Evolutionary conservation across 1,140 invertebrate genomes (phyloP).

Genomic region (Orchestia grillus): DNA sequence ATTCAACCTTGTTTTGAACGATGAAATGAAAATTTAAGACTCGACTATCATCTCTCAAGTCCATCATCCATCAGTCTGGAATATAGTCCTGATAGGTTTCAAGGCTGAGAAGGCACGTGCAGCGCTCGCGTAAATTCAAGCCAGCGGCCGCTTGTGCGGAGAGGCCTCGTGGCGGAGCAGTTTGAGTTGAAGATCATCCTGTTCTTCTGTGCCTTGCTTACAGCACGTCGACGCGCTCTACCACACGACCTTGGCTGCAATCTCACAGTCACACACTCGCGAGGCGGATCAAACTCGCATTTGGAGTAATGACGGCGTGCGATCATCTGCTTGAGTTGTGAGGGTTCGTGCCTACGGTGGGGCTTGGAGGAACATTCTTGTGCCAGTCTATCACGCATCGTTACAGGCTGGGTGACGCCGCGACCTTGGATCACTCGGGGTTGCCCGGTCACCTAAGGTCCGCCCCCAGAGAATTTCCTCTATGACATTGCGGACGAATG

Average conservation of each 20-base stretch:
- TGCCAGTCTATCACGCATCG: too few species aligned
- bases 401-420: background rate
- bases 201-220: background rate
- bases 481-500: conserved; percentile 51
- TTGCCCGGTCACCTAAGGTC: too few species aligned
- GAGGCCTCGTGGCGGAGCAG: background rate
- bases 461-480: conserved; percentile 49
- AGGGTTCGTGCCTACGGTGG: background rate
- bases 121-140: background rate
- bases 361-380: background rate
- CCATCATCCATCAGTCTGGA: too few species aligned
- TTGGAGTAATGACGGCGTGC: background rate
- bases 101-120: too few species aligned
- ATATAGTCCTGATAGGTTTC: too few species aligned
- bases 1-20: too few species aligned
- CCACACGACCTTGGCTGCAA: background rate
- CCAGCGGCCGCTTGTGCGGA: background rate
- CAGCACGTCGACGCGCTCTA: too few species aligned
- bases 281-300: background rate
- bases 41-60: too few species aligned
- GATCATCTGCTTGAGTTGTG: background rate
- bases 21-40: too few species aligned
- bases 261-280: background rate
- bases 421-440: background rate
- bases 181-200: background rate